Base-by-base conservation (phyloP, 2,113 vertebrate genomes). In the Tamias sibiricus region DNA sequence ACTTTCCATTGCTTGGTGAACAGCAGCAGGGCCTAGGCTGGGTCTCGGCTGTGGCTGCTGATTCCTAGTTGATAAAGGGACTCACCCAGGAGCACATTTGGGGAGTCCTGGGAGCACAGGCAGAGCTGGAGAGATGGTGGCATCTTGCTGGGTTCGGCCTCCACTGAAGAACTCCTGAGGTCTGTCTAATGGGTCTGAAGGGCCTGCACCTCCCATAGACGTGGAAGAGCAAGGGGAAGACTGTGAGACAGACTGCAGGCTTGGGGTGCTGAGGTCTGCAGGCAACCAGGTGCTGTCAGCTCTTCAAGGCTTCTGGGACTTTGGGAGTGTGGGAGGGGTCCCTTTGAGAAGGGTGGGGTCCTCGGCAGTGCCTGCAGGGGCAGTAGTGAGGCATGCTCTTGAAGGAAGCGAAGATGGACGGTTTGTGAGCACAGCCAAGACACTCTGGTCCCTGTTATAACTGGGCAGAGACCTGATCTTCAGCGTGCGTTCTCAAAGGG, bases 1-100 rank as follows among this genome's bases (percentile, higher is more conserved):
- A 1, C 37, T 74, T 74, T 30, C 75, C n/a, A 1, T 3, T 6
- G 19, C 0, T 1, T 4, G n/a, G 22, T 35, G 1, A 22, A 64
- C 54, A 54, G 26, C 54, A 8, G n/a, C 6, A 2, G 35, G 59
- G 42, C 35, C 37, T 0, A 1, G 1, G 8, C 59, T 62, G 66
- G 42, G 28, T 30, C 20, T 59, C 17, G 42, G 64, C 77, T 7
- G 7, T 4, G n/a, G 79, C 72, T 62, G 47, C 49, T 13, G 8
- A 12, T 17, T 12, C 28, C n/a, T 0, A 16, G 54, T 19, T 19
- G 74, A 8, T 13, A 13, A 47, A 35, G 79, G 49, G 20, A 22
- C 49, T 85, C 24, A 11, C 24, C 22, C 16, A 57, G n/a, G 52
- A 59, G 54, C 66, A 17, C 4, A 6, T 47, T 24, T 71, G 0